phyloP scores from a whole-genome alignment of 2,113 vertebrate species.

The Cyanoderma ruficeps region DNA sequence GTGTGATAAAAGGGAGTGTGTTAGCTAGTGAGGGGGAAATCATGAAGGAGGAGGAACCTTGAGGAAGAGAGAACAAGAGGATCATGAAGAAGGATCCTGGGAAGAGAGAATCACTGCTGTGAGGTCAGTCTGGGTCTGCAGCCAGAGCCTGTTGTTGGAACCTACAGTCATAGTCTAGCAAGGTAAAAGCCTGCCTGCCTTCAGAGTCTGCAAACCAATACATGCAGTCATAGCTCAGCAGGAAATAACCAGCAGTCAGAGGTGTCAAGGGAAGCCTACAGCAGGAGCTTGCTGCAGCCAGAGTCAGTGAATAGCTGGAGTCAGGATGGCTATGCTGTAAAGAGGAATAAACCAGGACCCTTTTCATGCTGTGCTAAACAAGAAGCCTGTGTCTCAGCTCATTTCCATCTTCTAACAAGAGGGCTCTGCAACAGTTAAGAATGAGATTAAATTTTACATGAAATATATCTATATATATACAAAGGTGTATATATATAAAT shows the following conservation, averaged over 20 bases:
- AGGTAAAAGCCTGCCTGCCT: neutral
- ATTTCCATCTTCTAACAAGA: neutral
- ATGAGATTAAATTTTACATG: neutral
- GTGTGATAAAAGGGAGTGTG: neutral
- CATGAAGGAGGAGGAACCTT: neutral
- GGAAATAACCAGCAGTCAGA: neutral
- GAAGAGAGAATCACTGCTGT: neutral
- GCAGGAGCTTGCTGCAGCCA: neutral
- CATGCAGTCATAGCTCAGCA: neutral
- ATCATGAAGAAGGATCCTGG: neutral
- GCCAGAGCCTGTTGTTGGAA: neutral
- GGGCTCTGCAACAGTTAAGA: neutral
- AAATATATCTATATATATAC: neutral
- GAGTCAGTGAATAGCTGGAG: neutral
- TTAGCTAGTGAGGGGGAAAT: neutral
- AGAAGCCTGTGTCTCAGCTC: neutral
- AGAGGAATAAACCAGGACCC: neutral
- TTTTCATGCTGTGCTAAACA: neutral
- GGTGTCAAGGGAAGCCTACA: neutral
- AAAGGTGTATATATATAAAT: neutral
- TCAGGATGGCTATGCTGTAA: neutral
- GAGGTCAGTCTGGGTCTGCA: neutral
- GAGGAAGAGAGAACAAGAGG: neutral
- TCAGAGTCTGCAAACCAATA: neutral
- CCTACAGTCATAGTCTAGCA: neutral